Conservation (phyloP, 1,140 invertebrate genomes). For the Palaemon carinicauda region DNA sequence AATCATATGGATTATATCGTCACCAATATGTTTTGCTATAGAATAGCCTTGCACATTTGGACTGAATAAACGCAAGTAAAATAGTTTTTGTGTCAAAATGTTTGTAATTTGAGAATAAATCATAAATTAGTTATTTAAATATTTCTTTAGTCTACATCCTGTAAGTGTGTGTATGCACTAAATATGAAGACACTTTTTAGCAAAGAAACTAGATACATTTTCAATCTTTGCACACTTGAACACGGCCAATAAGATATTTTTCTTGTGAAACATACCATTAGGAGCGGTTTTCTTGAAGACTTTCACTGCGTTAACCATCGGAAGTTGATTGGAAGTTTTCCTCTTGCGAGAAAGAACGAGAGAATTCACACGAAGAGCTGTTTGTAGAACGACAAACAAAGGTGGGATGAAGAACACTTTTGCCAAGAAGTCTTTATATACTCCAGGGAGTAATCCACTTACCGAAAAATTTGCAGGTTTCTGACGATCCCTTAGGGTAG, state of each 20-base stretch:
- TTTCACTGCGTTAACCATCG: conserved; percentile 58
- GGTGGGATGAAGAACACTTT: not conserved
- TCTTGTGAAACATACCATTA: conserved; percentile 50
- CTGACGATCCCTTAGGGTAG: not conserved
- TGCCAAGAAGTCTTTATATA: not conserved
- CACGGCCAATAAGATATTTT: too few species aligned
- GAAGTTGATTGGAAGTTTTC: conserved; percentile 9
- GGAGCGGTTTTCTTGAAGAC: conserved; percentile 60
- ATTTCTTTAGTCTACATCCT: too few species aligned
- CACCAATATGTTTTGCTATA: too few species aligned
- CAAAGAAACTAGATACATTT: too few species aligned
- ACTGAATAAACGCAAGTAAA: too few species aligned
- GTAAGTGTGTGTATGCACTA: too few species aligned
- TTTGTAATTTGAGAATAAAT: too few species aligned
- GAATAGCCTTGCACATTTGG: too few species aligned
- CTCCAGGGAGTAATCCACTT: not conserved
- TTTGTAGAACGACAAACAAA: conserved; percentile 18
- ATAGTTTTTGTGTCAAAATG: too few species aligned
- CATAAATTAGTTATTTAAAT: too few species aligned
- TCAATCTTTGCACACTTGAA: too few species aligned
- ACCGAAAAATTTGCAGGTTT: not conserved
- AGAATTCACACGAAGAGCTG: not conserved
- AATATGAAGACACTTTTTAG: not conserved
- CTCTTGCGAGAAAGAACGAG: conserved; percentile 7
- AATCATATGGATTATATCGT: too few species aligned